Evolutionary conservation across 2,888 invertebrate genomes (phyloP), one percentile per base, ranked within the genome.

Genomic region (Gandaritis pyraliata): DNA sequence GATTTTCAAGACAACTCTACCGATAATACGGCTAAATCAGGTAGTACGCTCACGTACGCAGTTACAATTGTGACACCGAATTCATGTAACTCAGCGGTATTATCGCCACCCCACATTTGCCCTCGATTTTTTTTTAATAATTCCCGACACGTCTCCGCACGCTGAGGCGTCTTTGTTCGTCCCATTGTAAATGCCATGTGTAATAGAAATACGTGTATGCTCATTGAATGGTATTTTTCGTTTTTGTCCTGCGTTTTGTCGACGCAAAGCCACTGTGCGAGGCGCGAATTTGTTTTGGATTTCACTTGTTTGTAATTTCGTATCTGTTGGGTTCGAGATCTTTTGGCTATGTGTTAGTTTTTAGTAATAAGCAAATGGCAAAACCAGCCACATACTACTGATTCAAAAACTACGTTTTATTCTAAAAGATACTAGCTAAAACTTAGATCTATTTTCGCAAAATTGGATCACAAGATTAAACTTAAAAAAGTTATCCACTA

Each of bases 121-220:
- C 78, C 81, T 77, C 76, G 74, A 70, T 78, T 86, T 88, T 86
- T 58, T 86, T 85, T 85, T 85, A 83, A 84, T 85, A 88, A 90
- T 90, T 90, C 91, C 72, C 80, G 65, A 77, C 90, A 89, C 91
- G 91, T 90, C 78, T 78, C 48, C 59, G 50, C 61, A 49, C 55
- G 45, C 58, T 68, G 72, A 63, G 70, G 72, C 71, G 64, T 78
- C 85, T 88, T 89, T 90, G 86, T 88, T 86, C 86, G 81, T 85
- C 78, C 82, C 77, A 87, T 89, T 88, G 88, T 90, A 81, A 83
- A 83, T 82, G 78, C 74, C 76, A 79, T 81, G 76, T 84, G 82
- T 83, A 82, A 83, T 83, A 81, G 83, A 83, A 86, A 82, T 83
- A 78, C 76, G 79, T n/a, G n/a, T 72, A 69, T 76, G 77, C 72